Evolutionary conservation across 1,140 invertebrate genomes (phyloP).

Genomic region (Cecropterus lyciades): DNA sequence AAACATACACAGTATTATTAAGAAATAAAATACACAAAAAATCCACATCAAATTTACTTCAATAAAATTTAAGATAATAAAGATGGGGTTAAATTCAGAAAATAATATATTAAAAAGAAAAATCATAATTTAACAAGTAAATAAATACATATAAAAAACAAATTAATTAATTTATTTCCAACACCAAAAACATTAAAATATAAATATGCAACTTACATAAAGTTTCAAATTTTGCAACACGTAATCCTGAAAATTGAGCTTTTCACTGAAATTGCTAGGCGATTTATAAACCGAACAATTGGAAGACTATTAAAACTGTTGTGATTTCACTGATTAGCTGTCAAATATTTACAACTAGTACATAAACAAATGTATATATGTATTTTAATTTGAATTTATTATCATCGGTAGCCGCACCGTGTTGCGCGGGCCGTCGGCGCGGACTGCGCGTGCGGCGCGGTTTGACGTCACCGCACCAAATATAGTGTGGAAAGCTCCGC

Average conservation of each 20-base stretch:
- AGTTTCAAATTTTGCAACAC: constrained; percentile 3
- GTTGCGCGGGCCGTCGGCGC: constrained; percentile 53
- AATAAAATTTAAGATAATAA: too few relatives aligned
- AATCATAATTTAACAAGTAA: too few relatives aligned
- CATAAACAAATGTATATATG: constrained; percentile 19
- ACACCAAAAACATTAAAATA: too few relatives aligned
- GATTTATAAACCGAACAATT: neutral
- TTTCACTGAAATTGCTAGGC: constrained; percentile 10
- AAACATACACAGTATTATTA: too few relatives aligned
- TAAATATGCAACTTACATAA: constrained; percentile 12
- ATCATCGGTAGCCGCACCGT: constrained; percentile 53
- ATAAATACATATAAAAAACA: too few relatives aligned
- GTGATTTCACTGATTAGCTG: neutral
- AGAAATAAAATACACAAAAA: too few relatives aligned
- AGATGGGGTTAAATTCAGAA: too few relatives aligned
- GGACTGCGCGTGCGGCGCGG: constrained; percentile 62
- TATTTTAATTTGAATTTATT: constrained; percentile 39
- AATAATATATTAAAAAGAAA: too few relatives aligned
- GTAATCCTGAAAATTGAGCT: constrained; percentile 21
- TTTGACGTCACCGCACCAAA: constrained; percentile 71
- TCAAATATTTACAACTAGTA: constrained; percentile 5
- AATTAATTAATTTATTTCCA: too few relatives aligned
- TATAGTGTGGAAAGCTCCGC: constrained; percentile 56
- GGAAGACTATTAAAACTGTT: neutral
- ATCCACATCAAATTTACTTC: too few relatives aligned